Percentiles rank a stretch among this genome's conserved stretches.
phyloP scores from a whole-genome alignment of 2,113 vertebrate species.

The Piprites chloris region DNA sequence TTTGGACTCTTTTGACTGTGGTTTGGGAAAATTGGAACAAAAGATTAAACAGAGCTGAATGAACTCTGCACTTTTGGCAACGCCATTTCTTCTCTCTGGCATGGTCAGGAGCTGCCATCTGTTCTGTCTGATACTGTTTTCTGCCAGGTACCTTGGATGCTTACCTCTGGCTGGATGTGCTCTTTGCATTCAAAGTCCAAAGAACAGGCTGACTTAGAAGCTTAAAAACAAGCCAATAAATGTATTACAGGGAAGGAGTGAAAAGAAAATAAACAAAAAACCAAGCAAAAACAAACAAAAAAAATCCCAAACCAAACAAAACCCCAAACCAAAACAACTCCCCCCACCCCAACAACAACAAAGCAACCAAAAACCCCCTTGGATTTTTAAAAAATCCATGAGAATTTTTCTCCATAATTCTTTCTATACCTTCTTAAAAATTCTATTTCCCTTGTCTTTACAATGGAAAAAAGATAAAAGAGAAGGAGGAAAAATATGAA shows the following conservation, averaged over 20 bases:
- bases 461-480: background rate
- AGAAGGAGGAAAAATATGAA: background rate
- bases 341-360: too few species aligned
- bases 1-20: background rate
- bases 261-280: background rate
- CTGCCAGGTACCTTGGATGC: constrained; percentile 6
- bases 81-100: background rate
- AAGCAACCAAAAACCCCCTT: background rate
- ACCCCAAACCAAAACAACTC: background rate
- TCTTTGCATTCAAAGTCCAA: background rate
- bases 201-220: background rate
- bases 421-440: background rate
- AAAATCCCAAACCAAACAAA: background rate
- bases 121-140: background rate
- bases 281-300: background rate
- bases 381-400: background rate
- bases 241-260: background rate
- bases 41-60: background rate
- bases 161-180: background rate
- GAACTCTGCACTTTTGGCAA: constrained; percentile 1
- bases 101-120: constrained; percentile 1
- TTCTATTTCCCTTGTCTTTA: background rate
- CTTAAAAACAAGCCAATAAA: background rate
- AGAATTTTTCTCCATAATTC: background rate
- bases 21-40: background rate